Base-by-base conservation (phyloP, 2,113 vertebrate species). In the Laticauda laticaudata region DNA sequence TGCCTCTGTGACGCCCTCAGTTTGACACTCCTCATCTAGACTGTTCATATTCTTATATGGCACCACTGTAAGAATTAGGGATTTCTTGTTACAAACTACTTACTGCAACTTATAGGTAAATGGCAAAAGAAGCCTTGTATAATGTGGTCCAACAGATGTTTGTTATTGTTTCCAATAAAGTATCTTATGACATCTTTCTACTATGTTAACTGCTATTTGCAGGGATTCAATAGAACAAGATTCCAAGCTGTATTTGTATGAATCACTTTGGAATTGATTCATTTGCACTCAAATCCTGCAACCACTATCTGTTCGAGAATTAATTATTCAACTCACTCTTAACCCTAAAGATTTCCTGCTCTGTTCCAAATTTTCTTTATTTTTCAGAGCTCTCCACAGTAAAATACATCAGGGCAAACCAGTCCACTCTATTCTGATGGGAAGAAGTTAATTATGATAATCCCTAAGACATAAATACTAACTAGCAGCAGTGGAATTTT, bases 51-150 rank as follows among this genome's bases (percentile, higher is more conserved):
- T 90, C 0, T 86, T 88, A 9, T 75, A 91, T 94, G 81, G 3
- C n/a, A 90, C 43, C 45, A 81, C 93, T 92, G 91, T 86, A 94
- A 90, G 81, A 26, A 20, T 1, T n/a, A 34, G n/a, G 34, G 26
- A 29, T 29, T 45, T 57, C 5, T 56, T 81, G 57, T 91, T 39
- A 88, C 43, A 86, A 88, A 54, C 15, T 86, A 14, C 91, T 51
- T 26, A 93, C 45, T 81, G 69, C 87, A 88, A 0, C 34, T 26
- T 93, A 5, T 4, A 92, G 6, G 26, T 59, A 54, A 45, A 75
- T 87, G 4, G 34, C 89, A 39, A 14, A 5, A 85, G 26, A 64
- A 69, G 14, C n/a, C 8, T 43, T 24, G 56, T 43, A 75, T 59
- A 20, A 56, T 20, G 10, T 24, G 57, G 2, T 92, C 18, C 2